Evolutionary conservation across 2,888 invertebrate species (phyloP).

Genomic region (Acrobasis suavella): DNA sequence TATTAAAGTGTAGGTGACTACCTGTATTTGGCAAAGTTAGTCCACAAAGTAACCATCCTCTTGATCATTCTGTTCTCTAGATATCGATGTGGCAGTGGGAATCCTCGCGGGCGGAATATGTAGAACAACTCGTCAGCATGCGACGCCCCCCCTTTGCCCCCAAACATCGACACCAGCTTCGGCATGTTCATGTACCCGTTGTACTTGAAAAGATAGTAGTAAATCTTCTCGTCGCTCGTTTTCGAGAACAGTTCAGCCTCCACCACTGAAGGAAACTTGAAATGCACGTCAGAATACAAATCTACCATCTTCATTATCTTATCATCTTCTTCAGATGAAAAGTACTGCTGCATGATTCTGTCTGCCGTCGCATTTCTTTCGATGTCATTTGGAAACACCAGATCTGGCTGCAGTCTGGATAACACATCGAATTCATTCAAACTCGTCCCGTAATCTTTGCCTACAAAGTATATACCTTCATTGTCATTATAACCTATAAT

Average conservation of each 20-base stretch:
- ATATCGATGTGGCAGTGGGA: constrained; percentile 61
- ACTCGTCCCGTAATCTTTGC: constrained; percentile 62
- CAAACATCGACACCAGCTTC: constrained; percentile 62
- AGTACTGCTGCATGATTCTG: constrained; percentile 56
- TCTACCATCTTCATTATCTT: constrained; percentile 70
- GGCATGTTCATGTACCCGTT: constrained; percentile 67
- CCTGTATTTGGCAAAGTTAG: constrained; percentile 75
- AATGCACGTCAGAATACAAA: constrained; percentile 68
- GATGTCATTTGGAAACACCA: constrained; percentile 57
- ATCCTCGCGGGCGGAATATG: constrained; percentile 65
- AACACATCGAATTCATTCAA: constrained; percentile 50
- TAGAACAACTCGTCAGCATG: constrained; percentile 75
- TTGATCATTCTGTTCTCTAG: constrained; percentile 61
- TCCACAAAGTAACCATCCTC: constrained; percentile 71
- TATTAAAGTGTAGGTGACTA: constrained; percentile 41
- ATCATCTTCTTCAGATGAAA: constrained; percentile 58
- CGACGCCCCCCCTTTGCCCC: constrained; percentile 58
- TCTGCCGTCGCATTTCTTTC: constrained; percentile 57
- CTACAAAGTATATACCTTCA: constrained; percentile 70
- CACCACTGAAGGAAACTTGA: constrained; percentile 64
- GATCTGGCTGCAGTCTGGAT: constrained; percentile 53
- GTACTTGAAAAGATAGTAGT: constrained; percentile 69
- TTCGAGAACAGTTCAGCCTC: constrained; percentile 62
- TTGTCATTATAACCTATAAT: constrained; percentile 71
- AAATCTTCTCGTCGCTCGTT: constrained; percentile 65